A percentile compares a stretch with the other conserved stretches of the same genome.
These are phyloP conservation scores for Salminus brasiliensis DNA, from an alignment of 2,113 vertebrate genomes.

Conservation along the genomic window DNA sequence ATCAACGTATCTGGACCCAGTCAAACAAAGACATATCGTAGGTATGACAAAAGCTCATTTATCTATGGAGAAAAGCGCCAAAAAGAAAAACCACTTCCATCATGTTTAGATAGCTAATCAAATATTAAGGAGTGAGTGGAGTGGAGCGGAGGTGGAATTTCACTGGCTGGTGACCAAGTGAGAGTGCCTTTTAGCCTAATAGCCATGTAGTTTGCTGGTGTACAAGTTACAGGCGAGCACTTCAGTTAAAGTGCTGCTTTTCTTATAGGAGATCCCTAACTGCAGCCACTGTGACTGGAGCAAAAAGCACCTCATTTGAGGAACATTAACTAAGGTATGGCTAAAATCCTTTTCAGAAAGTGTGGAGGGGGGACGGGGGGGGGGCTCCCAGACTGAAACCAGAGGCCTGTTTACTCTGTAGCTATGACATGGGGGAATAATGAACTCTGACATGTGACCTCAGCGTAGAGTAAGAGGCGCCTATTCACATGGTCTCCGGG, in stretches of 20 bases:
- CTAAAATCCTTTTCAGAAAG: background rate
- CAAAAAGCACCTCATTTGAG: conserved; percentile 23
- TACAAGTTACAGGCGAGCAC: background rate
- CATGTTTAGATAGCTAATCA: background rate
- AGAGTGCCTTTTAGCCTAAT: conserved; percentile 10
- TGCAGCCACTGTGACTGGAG: conserved; percentile 9
- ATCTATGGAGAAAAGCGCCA: too few relatives aligned
- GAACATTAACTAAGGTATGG: conserved; percentile 11
- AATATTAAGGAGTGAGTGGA: background rate
- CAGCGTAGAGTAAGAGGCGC: conserved; percentile 40
- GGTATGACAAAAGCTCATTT: background rate
- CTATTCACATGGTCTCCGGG: conserved; percentile 48
- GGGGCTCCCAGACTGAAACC: conserved; percentile 39
- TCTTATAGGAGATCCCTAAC: background rate
- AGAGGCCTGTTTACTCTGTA: conserved; percentile 50
- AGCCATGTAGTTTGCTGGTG: background rate
- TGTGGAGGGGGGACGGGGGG: background rate
- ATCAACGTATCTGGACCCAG: too few relatives aligned
- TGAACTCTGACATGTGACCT: conserved; percentile 60
- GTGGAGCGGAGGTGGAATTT: background rate
- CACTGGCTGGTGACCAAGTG: background rate
- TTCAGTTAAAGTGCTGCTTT: background rate
- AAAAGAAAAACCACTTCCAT: too few relatives aligned
- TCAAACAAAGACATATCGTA: too few relatives aligned
- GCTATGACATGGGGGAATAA: conserved; percentile 55